Evolutionary conservation across 2,797 vertebrate species (phyloP).

Genomic region (Hippocampus kuda): DNA sequence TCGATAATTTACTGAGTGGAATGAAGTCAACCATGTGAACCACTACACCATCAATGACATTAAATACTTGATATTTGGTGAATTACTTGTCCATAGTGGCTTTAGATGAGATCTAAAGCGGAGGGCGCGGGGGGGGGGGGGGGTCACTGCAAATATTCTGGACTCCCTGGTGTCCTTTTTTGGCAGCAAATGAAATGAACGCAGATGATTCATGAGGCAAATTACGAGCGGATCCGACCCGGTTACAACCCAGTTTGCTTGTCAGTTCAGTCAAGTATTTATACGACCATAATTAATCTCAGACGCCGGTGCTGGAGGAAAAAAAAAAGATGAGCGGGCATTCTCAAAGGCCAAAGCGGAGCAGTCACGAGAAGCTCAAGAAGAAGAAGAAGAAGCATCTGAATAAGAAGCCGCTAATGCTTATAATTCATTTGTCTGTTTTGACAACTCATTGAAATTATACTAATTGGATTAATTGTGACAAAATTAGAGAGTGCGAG

Average conservation of each 20-base stretch:
- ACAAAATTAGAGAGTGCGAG: background rate
- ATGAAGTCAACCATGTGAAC: no score
- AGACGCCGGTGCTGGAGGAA: conserved; percentile 4
- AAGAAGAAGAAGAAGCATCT: background rate
- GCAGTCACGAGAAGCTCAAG: background rate
- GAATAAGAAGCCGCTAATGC: conserved; percentile 1
- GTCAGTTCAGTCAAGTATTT: conserved; percentile 24
- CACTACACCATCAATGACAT: no score
- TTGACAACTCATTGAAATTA: conserved; percentile 5
- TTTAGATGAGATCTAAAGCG: conserved; percentile 51
- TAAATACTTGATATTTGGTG: no score
- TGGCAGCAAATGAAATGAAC: conserved; percentile 27
- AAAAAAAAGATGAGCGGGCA: background rate
- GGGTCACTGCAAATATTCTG: conserved; percentile 3
- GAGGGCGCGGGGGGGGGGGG: conserved; percentile 24
- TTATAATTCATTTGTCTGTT: conserved; percentile 3
- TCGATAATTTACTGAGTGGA: no score
- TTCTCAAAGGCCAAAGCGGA: background rate
- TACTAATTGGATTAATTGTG: conserved; percentile 6
- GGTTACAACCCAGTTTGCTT: conserved; percentile 25
- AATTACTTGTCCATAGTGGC: conserved; percentile 37
- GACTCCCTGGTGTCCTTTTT: conserved; percentile 21
- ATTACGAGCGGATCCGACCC: conserved; percentile 21
- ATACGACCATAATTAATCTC: conserved; percentile 29
- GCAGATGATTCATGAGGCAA: conserved; percentile 36